Base-by-base conservation (phyloP, 2,888 invertebrate species). In the Branchinecta sandiegonensis region DNA sequence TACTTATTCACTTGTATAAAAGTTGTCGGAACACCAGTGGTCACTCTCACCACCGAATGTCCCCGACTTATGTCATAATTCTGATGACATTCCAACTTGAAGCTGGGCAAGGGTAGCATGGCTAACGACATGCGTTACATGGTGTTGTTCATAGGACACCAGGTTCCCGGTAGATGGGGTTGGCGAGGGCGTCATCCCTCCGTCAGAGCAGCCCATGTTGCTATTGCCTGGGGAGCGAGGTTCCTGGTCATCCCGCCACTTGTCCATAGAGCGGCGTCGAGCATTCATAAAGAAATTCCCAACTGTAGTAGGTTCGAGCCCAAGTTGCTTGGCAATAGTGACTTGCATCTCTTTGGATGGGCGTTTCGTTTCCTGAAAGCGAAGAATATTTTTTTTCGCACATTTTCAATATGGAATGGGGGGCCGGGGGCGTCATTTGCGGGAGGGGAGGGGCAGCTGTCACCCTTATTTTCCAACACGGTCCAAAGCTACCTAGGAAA, bases 231-330 rank as follows among this genome's bases (percentile, higher is more conserved):
- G 56, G n/a, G 56, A 56, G 56, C 56, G 56, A 56, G 56, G 56
- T 8, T 56, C 56, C 17, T 56, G 56, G 17, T 94, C 94, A 77
- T 95, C 95, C 78, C 92, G 90, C 95, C 96, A 97, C 77, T 96
- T 97, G 80, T 97, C 97, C 90, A 91, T 91, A 5, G 91, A 91
- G 73, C 99, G 85, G 74, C 99, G 85, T 71, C 97, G 84, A n/a
- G 99, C 99, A 80, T 99, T 99, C 99, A 99, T 99, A 82, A 99
- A 99, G 84, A 99, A 99, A 80, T 99, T 99, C 67, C 97, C 96
- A 70, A 97, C 96, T 12, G 97, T 97, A 68, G 94, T 94, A 68
- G 96, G 94, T 78, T 96, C 95, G 73, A 97, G 83, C 71, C 96
- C 95, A 75, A 97, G 82, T 78, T 97, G 96, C 74, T 96, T 84